phyloP scores from a whole-genome alignment of 2,113 vertebrate species.

The Poicephalus gulielmi region DNA sequence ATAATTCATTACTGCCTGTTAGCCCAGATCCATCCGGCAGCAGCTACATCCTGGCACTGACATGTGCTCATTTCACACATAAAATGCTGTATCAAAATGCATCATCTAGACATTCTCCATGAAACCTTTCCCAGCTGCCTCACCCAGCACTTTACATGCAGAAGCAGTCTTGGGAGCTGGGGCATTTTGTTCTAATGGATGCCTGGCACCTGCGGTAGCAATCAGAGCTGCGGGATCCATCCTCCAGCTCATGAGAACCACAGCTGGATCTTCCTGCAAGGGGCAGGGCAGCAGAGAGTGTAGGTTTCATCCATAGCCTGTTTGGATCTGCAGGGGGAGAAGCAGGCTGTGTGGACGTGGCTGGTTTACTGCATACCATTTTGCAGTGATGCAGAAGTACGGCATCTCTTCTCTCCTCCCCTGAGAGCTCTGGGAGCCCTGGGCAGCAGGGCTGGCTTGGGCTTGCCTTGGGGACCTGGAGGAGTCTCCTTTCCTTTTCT shows the following conservation, averaged over 20 bases:
- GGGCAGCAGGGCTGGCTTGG: not conserved
- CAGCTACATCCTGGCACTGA: not conserved
- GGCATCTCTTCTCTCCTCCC: not conserved
- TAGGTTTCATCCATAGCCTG: not conserved
- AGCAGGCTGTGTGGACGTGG: not conserved
- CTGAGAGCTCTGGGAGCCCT: not conserved
- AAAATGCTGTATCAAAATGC: slow-evolving; percentile 30
- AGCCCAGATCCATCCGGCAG: not conserved
- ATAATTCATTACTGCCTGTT: slow-evolving; percentile 13
- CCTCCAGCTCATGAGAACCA: not conserved
- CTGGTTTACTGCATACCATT: not conserved
- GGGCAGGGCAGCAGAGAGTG: not conserved
- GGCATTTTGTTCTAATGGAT: not conserved
- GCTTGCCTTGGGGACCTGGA: not conserved
- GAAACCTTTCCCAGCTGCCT: not conserved
- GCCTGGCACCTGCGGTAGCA: not conserved
- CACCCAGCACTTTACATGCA: not conserved
- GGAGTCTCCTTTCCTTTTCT: not conserved
- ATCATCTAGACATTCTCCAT: not conserved
- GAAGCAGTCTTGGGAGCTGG: not conserved
- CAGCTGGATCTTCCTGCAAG: not conserved
- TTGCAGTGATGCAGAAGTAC: not conserved
- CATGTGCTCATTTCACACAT: slow-evolving; percentile 33
- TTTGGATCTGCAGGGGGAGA: not conserved
- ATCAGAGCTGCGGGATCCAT: not conserved